Base-by-base conservation (phyloP, 37 sponge, comb jelly and placozoan species). In the Mnemiopsis leidyi region DNA sequence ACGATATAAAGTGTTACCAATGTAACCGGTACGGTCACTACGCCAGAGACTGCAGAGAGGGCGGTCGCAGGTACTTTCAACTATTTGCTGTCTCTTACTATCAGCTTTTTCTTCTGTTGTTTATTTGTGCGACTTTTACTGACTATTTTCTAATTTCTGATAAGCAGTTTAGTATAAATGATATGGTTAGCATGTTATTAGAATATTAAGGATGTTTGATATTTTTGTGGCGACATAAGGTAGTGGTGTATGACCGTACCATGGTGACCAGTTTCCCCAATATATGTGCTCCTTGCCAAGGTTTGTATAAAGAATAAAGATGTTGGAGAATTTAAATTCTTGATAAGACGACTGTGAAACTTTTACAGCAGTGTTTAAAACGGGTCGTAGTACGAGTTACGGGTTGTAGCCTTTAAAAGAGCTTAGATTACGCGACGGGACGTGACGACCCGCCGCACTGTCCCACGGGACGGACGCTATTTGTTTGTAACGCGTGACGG, bases 1-100 rank as follows among this genome's bases (percentile, higher is more conserved):
- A 85, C 30, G 90, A 85, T 21, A 40, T 85, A 25, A 85, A 85
- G 90, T 85, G 90, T 21, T 85, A 85, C 90, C 90, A 85, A 61
- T 85, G 90, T 25, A 85, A 85, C 90, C 38, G 35, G 29, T 85
- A 85, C 61, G 90, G 90, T 23, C 90, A 85, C 61, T 85, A 40
- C 61, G 90, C 90, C 35, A 85, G 90, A 25, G 90, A 85, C 90
- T 85, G 90, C 48, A 13, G 90, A 1, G 90, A 85, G 48, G 90
- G 90, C 0, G 90, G 90, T 37, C 90, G 90, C 40, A 40, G 90
- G 90, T 85, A 79, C 26, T 23, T 73, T 73, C 16, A 23, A 73
- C 7, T 73, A 61, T 61, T 18, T 61, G n/a, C n/a, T n/a, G n/a
- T n/a, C n/a, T n/a, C n/a, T n/a, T n/a, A n/a, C n/a, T n/a, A n/a